Percentiles rank a stretch among this genome's conserved stretches.
phyloP scores from a whole-genome alignment of 37 sponge, comb jelly and placozoan species.

The Aplysina aerophoba region DNA sequence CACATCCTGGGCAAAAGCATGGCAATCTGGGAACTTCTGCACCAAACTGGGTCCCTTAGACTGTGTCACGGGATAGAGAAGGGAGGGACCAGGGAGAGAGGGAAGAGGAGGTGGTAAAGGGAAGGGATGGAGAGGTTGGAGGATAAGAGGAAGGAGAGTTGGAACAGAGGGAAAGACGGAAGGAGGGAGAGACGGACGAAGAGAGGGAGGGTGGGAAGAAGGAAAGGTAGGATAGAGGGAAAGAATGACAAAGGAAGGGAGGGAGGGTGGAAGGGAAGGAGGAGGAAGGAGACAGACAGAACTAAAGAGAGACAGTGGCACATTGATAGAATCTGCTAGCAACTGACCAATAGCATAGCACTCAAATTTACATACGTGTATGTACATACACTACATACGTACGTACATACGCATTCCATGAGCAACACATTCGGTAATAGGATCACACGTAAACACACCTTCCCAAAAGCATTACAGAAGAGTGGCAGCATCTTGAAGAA shows the following conservation, averaged over 20 bases:
- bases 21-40: slow-evolving; percentile 62
- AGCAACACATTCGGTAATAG: no score
- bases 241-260: not conserved
- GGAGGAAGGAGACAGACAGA: slow-evolving; percentile 8
- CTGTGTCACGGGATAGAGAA: not conserved
- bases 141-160: not conserved
- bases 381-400: not conserved
- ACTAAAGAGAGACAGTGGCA: not conserved
- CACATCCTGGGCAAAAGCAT: slow-evolving; percentile 71
- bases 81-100: not conserved
- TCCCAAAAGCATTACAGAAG: slow-evolving; percentile 67
- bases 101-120: not conserved
- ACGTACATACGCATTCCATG: not conserved
- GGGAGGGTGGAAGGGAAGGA: slow-evolving; percentile 17
- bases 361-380: slow-evolving; percentile 1
- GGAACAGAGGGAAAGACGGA: not conserved
- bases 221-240: slow-evolving; percentile 11
- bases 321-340: not conserved
- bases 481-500: slow-evolving; percentile 78
- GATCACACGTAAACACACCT: slow-evolving; percentile 15
- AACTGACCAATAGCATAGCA: not conserved
- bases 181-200: not conserved
- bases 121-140: not conserved
- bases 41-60: slow-evolving; percentile 31
- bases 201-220: slow-evolving; percentile 6